Evolutionary conservation across 1,140 invertebrate genomes (phyloP).

Genomic region (Drosophila pallidifrons): DNA sequence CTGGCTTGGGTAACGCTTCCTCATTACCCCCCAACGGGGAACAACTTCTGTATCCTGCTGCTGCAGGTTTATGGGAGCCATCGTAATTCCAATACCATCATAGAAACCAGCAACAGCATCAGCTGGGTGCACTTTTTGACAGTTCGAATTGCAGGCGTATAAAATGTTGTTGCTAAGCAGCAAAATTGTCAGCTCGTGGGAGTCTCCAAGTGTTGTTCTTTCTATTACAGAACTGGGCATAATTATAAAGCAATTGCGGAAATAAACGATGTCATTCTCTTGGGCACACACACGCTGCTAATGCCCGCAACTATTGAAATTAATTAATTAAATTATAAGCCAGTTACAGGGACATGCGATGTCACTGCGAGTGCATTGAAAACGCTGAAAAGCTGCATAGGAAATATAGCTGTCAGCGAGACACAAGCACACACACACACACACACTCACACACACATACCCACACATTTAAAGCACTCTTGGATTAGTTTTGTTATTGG

Average conservation of each 20-base stretch:
- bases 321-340: constrained; percentile 81
- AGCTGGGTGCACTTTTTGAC: constrained; percentile 49
- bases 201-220: constrained; percentile 49
- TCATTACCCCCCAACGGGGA: not conserved
- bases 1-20: not conserved
- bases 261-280: not conserved
- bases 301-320: constrained; percentile 51
- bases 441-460: not conserved
- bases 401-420: constrained; percentile 61
- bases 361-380: constrained; percentile 46
- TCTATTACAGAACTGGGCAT: constrained; percentile 64
- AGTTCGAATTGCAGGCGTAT: constrained; percentile 61
- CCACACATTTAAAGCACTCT: not conserved
- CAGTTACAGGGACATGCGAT: constrained; percentile 33
- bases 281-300: not conserved
- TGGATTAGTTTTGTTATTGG: constrained; percentile 29
- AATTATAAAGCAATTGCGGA: constrained; percentile 57
- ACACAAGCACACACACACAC: not conserved
- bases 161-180: constrained; percentile 34
- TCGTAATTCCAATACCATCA: constrained; percentile 2
- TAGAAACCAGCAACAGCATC: constrained; percentile 6
- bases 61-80: constrained; percentile 28
- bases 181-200: constrained; percentile 74
- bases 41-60: constrained; percentile 27
- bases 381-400: constrained; percentile 64